These are phyloP conservation scores for Oreochromis grahami DNA, from an alignment of 2,797 vertebrate genomes.

Conservation along the genomic window DNA sequence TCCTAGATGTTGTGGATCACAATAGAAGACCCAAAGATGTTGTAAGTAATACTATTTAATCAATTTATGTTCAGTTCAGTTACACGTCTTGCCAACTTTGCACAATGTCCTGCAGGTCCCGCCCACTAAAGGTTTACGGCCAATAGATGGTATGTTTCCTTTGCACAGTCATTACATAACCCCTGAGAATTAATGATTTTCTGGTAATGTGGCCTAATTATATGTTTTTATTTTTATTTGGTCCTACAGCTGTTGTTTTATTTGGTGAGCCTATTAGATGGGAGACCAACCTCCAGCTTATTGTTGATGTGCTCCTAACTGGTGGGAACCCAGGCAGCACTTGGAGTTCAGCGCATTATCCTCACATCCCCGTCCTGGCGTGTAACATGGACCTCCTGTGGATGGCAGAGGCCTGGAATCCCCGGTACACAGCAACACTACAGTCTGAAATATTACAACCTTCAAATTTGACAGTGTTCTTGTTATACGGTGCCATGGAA, in stretches of 20 bases:
- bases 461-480: not conserved
- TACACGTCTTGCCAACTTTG: not conserved
- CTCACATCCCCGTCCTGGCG: slow-evolving; percentile 91
- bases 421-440: slow-evolving; percentile 70
- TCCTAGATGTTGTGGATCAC: slow-evolving; percentile 92
- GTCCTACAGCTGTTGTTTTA: slow-evolving; percentile 84
- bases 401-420: slow-evolving; percentile 97
- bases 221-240: not conserved
- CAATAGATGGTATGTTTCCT: slow-evolving; percentile 84
- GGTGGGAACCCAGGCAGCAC: slow-evolving; percentile 79
- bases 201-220: not conserved
- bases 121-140: slow-evolving; percentile 76
- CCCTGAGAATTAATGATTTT: not conserved
- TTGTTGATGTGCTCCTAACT: slow-evolving; percentile 88
- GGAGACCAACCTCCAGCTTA: slow-evolving; percentile 95
- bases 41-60: slow-evolving; percentile 60
- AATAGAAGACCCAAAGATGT: slow-evolving; percentile 84
- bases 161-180: not conserved
- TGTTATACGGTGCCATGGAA: not conserved
- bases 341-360: slow-evolving; percentile 74
- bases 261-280: slow-evolving; percentile 96
- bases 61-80: not conserved
- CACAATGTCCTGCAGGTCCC: slow-evolving; percentile 71
- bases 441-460: not conserved
- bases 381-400: slow-evolving; percentile 98